A percentile compares a stretch with the other conserved stretches of the same genome.
Conservation (phyloP, 2,888 invertebrate species). For the Deilephila elpenor region DNA sequence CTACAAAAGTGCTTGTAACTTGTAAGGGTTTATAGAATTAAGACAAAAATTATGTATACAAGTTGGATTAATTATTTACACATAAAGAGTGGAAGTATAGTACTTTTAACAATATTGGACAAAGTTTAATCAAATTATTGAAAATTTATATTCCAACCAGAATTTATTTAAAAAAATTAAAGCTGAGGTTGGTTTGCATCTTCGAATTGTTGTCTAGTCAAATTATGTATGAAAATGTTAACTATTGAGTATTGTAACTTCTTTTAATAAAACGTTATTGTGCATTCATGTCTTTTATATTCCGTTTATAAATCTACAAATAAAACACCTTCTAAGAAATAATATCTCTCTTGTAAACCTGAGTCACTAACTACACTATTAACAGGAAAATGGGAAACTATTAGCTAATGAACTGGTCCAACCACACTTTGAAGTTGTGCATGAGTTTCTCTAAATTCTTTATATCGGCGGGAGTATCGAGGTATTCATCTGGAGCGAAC, state of each 20-base stretch:
- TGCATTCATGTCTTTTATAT: not conserved
- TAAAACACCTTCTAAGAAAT: not conserved
- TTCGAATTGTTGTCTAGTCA: slow-evolving; percentile 53
- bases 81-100: too few relatives aligned
- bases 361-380: not conserved
- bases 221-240: slow-evolving; percentile 32
- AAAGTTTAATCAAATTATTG: not conserved
- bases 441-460: slow-evolving; percentile 64
- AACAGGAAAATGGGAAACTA: slow-evolving; percentile 32
- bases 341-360: not conserved
- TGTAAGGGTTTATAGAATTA: not conserved
- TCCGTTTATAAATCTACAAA: not conserved
- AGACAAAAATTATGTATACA: not conserved
- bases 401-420: slow-evolving; percentile 65
- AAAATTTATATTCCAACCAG: not conserved
- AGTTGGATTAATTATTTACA: too few relatives aligned
- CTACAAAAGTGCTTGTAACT: not conserved
- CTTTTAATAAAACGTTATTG: not conserved
- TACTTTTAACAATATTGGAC: too few relatives aligned
- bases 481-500: slow-evolving; percentile 72
- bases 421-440: slow-evolving; percentile 69
- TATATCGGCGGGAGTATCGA: slow-evolving; percentile 67
- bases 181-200: not conserved
- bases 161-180: not conserved
- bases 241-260: not conserved